These are phyloP conservation scores for Ptychodera flava DNA, from an alignment of 35 echinoderm and acorn worm genomes.

Conservation along the genomic window DNA sequence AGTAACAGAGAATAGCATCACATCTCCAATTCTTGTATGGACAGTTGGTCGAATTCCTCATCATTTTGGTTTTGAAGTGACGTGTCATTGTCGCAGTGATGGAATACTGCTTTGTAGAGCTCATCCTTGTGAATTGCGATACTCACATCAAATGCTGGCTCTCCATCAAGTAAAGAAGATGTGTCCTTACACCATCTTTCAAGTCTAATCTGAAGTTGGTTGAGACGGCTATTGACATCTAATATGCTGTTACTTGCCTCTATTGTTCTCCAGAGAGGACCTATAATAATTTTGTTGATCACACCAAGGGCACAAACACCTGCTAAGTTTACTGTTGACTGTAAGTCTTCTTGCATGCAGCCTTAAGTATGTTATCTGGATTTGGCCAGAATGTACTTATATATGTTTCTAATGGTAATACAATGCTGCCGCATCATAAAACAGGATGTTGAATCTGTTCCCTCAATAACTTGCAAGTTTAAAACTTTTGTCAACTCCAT, in stretches of 20 bases:
- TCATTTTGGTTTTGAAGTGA: background rate
- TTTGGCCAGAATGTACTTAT: conserved; percentile 24
- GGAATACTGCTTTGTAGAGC: conserved; percentile 28
- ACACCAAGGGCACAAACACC: conserved; percentile 24
- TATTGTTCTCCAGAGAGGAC: conserved; percentile 31
- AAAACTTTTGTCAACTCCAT: background rate
- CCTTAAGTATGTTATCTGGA: conserved; percentile 42
- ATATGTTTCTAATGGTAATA: conserved; percentile 25
- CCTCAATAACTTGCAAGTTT: background rate
- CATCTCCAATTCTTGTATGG: conserved; percentile 36
- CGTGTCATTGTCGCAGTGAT: background rate
- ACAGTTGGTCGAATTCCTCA: too few species aligned
- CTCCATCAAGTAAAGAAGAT: too few species aligned
- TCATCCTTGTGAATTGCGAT: too few species aligned
- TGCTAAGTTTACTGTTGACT: conserved; percentile 38
- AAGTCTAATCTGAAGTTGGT: conserved; percentile 23
- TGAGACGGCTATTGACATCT: background rate
- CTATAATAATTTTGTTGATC: conserved; percentile 43
- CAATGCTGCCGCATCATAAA: too few species aligned
- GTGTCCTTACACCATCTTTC: too few species aligned
- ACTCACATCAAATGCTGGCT: too few species aligned
- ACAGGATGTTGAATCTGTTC: too few species aligned
- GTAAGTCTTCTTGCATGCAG: conserved; percentile 28
- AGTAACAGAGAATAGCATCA: conserved; percentile 32
- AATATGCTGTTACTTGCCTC: too few species aligned